phyloP scores from a whole-genome alignment of 2,113 vertebrate genomes.

The Pardalotus punctatus region DNA sequence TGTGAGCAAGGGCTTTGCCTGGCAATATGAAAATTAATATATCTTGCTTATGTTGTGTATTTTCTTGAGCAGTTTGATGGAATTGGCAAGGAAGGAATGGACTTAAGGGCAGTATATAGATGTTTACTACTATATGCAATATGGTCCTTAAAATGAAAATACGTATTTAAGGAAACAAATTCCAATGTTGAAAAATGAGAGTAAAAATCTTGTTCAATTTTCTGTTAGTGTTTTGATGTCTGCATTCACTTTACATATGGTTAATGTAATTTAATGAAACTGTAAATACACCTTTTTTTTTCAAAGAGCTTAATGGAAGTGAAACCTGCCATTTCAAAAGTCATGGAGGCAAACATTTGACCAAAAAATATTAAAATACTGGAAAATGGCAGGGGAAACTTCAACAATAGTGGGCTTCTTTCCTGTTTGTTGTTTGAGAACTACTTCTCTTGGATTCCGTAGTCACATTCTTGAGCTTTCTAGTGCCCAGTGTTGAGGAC shows the following conservation, averaged over 20 bases:
- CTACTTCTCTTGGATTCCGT: not conserved
- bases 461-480: not conserved
- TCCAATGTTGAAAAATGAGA: not conserved
- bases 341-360: not conserved
- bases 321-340: not conserved
- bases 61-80: not conserved
- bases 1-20: not conserved
- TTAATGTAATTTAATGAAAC: not conserved
- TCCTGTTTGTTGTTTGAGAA: not conserved
- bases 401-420: not conserved
- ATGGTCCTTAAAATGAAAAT: not conserved
- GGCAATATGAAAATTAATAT: not conserved
- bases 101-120: not conserved
- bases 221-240: not conserved
- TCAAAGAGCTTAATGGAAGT: not conserved
- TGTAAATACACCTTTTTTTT: not conserved
- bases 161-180: not conserved
- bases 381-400: not conserved
- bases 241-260: not conserved
- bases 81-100: not conserved
- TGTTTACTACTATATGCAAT: not conserved
- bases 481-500: not conserved
- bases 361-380: not conserved
- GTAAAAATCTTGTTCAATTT: not conserved
- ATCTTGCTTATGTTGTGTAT: not conserved